Base-by-base conservation (phyloP, 2,888 invertebrate genomes). In the Drosophila kanekoi region DNA sequence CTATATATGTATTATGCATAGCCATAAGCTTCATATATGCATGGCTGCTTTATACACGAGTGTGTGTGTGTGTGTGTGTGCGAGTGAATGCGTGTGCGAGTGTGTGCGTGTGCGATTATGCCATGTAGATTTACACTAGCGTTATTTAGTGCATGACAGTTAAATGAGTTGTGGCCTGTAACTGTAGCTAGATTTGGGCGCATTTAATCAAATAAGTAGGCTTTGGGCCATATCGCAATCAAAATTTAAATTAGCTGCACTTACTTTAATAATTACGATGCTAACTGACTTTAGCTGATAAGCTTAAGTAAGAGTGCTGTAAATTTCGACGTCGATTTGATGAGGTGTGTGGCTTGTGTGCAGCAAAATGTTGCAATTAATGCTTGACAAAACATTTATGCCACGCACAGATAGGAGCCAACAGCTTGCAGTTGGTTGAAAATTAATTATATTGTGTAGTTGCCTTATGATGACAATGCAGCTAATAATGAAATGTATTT, bases 91-190 rank as follows among this genome's bases (percentile, higher is more conserved):
- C 28, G 35, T 60, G 40, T 52, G 28, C 35, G 49, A 28, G 33
- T 52, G 47, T 59, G 51, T 65, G 44, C 16, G 35, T 44, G 52
- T 32, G 37, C 10, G 47, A 44, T 44, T 56, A 53, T 61, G 73
- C 54, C 61, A 68, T 86, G 77, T 68, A 72, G 89, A 87, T 81
- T 87, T 82, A 71, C 73, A 83, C 54, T 53, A 58, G 53, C 80
- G 86, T 89, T 84, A 84, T 84, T 84, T 84, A 89, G 89, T 84
- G 83, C 83, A 84, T 84, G 83, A 89, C 83, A 84, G 88, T 79
- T 89, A 84, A 84, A 89, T 84, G 89, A 84, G 89, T 84, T 84
- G 89, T 85, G 86, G 82, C 83, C 61, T 61, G 65, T 38, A 53
- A 45, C 81, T 72, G 88, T 61, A 57, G 64, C 77, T 68, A 44